These are phyloP conservation scores for Pocillopora damicornis DNA, from an alignment of 64 coral and sea anemone species.

Conservation along the genomic window DNA sequence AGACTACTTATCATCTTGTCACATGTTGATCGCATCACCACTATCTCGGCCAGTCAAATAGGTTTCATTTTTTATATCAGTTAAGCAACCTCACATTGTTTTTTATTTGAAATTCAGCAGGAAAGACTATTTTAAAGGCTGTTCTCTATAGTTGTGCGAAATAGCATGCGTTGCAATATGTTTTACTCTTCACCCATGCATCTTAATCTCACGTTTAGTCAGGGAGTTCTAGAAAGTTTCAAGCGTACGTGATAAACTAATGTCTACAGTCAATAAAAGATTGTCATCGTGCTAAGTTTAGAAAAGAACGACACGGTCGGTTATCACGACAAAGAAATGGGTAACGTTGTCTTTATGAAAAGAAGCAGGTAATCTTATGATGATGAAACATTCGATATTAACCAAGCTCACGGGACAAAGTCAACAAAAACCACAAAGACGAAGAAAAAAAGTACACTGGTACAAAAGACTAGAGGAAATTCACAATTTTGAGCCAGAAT, in stretches of 20 bases:
- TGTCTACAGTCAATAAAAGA: neutral
- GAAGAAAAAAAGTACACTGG: slow-evolving; percentile 26
- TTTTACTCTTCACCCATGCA: neutral
- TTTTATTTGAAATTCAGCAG: neutral
- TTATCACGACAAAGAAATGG: neutral
- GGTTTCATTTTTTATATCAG: neutral
- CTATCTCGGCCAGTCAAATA: neutral
- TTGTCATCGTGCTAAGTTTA: neutral
- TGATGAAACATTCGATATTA: neutral
- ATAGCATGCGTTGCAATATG: neutral
- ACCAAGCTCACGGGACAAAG: neutral
- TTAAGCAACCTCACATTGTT: neutral
- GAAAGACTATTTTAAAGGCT: neutral
- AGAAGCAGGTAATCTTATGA: neutral
- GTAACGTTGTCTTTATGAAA: neutral
- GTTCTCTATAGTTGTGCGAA: neutral
- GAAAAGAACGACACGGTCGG: neutral
- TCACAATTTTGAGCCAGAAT: neutral
- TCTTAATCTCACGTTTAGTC: neutral
- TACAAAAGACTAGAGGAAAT: slow-evolving; percentile 11
- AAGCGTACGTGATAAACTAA: neutral
- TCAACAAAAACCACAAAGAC: neutral
- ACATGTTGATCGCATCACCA: neutral
- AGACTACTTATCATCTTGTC: neutral
- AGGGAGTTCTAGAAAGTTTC: neutral